Conservation (phyloP, 2,113 vertebrate genomes). For the Odocoileus virginianus region DNA sequence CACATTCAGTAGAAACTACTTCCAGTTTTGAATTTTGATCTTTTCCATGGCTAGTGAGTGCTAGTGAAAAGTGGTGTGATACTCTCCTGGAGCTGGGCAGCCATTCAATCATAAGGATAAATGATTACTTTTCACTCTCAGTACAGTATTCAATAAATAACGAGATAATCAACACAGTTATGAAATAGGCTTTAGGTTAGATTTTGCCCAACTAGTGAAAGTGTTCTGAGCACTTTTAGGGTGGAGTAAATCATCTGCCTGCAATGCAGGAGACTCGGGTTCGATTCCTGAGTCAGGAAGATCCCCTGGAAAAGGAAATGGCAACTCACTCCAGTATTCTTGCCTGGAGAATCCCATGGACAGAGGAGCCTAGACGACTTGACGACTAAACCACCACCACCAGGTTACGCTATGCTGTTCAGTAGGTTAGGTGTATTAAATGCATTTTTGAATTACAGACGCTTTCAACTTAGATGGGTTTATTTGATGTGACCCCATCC, state of each 20-base stretch:
- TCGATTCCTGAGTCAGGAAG: neutral
- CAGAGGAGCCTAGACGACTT: neutral
- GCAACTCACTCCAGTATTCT: neutral
- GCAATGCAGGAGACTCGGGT: neutral
- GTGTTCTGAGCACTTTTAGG: neutral
- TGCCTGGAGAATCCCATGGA: neutral
- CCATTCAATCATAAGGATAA: neutral
- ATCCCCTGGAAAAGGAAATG: neutral
- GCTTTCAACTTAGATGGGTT: neutral
- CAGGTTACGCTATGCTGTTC: neutral
- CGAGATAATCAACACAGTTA: neutral
- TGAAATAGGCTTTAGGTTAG: neutral
- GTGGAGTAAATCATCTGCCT: neutral
- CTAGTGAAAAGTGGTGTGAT: neutral
- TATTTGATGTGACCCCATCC: neutral
- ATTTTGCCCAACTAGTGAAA: neutral
- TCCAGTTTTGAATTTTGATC: neutral
- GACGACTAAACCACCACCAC: neutral
- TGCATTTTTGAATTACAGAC: neutral
- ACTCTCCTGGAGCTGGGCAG: neutral
- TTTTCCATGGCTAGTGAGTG: neutral
- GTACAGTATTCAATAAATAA: neutral
- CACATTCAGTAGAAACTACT: neutral
- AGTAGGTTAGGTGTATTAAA: neutral
- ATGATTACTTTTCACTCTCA: neutral